Base-by-base conservation (phyloP, 2,888 invertebrate species). In the Diplolepis rosae region DNA sequence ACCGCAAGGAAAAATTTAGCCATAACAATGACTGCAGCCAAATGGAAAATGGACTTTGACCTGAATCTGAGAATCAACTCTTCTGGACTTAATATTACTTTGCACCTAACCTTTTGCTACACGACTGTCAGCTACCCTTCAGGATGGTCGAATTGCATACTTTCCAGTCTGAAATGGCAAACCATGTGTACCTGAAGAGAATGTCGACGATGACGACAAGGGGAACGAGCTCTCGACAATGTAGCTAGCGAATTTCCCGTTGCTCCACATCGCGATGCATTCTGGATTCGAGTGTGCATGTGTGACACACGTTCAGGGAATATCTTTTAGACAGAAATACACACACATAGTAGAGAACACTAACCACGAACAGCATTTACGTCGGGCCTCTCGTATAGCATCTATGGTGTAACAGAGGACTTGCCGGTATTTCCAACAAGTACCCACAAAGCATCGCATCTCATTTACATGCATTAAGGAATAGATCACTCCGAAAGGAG, bases 391-490 rank as follows among this genome's bases (percentile, higher is more conserved):
- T 42, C 61, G n/a, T n/a, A 39, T 61, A 39, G 22, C 22, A 1
- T 9, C 22, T 35, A 11, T 61, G 39, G 7, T 24, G 39, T 42
- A 39, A 24, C 61, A 61, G 45, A 68, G 48, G 42, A 67, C 70
- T 39, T 66, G 66, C 54, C 22, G 22, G 32, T 56, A 42, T 61
- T 77, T 75, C 75, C 79, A 74, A 74, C 77, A 71, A 77, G 75
- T 74, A 77, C 70, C 75, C 72, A 65, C 76, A 72, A 71, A 76
- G 75, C 79, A 61, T 79, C 73, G 79, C 78, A 79, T 82, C 76
- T 81, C 82, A 81, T 82, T 82, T 82, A 72, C 82, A 80, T 80
- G 75, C 77, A 82, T 82, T 78, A 79, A 79, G 78, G 77, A 80
- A 75, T 77, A 79, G 80, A 82, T 80, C 76, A 69, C 71, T 69